phyloP scores from a whole-genome alignment of 2,888 invertebrate species.

The Syritta pipiens region DNA sequence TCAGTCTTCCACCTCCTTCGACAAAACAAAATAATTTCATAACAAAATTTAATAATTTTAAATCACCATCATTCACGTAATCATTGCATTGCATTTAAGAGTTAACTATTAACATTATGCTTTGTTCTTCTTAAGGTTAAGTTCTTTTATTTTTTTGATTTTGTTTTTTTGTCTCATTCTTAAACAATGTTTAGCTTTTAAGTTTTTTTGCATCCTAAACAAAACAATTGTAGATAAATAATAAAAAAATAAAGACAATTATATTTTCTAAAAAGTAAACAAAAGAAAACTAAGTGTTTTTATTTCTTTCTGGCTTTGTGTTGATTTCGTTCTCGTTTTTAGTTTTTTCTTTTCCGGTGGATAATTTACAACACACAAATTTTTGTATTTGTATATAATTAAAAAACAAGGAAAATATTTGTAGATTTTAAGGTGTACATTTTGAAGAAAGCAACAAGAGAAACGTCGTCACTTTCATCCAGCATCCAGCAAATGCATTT shows the following conservation, averaged over 20 bases:
- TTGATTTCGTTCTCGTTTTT: background rate
- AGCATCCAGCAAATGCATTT: constrained; percentile 70
- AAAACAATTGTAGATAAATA: constrained; percentile 57
- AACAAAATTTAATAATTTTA: constrained; percentile 39
- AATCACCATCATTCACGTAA: constrained; percentile 25
- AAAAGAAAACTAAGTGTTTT: constrained; percentile 42
- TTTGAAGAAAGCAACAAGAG: constrained; percentile 42
- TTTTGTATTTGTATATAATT: background rate
- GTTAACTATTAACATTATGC: constrained; percentile 4
- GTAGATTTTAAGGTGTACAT: constrained; percentile 58
- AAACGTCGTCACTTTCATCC: constrained; percentile 41
- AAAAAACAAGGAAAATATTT: too few species aligned
- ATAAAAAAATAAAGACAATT: constrained; percentile 51
- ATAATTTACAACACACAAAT: constrained; percentile 8
- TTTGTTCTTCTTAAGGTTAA: constrained; percentile 30
- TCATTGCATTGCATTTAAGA: constrained; percentile 52
- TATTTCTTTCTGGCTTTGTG: constrained; percentile 25
- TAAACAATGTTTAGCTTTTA: constrained; percentile 56
- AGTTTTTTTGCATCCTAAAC: constrained; percentile 34
- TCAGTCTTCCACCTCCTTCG: too few species aligned
- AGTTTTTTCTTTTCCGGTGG: background rate
- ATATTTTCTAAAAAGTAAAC: constrained; percentile 65
- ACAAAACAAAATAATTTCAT: too few species aligned
- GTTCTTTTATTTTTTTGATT: constrained; percentile 22
- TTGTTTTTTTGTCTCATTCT: constrained; percentile 16